Evolutionary conservation across 1,140 invertebrate genomes (phyloP).

Genomic region (Drosophila orena): DNA sequence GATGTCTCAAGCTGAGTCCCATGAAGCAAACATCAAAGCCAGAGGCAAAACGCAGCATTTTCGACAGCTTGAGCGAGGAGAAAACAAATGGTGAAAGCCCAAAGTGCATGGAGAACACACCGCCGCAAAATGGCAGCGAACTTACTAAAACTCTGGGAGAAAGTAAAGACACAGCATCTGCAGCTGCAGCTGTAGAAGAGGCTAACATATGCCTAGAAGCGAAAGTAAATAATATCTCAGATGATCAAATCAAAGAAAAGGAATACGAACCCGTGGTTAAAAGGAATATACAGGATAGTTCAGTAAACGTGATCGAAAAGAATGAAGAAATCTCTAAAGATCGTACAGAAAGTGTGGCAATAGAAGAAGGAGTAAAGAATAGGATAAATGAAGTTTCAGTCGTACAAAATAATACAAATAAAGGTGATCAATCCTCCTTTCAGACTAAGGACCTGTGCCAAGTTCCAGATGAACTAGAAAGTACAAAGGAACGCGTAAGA

Average conservation of each 20-base stretch:
- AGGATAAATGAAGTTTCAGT: conserved; percentile 1
- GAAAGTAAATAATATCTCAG: conserved; percentile 52
- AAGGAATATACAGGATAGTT: conserved; percentile 2
- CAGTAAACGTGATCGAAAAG: conserved; percentile 31
- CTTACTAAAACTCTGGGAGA: conserved; percentile 3
- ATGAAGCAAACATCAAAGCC: conserved; percentile 67
- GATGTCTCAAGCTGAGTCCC: conserved; percentile 82
- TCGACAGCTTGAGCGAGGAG: conserved; percentile 56
- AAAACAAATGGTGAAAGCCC: conserved; percentile 65
- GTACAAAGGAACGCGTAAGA: neutral
- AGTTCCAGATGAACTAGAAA: neutral
- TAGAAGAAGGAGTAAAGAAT: neutral
- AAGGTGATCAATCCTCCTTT: neutral
- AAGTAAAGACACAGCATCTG: neutral
- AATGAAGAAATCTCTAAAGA: neutral
- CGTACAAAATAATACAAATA: neutral
- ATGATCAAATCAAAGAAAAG: conserved; percentile 18
- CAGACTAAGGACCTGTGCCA: neutral
- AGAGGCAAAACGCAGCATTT: conserved; percentile 68
- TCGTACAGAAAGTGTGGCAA: neutral
- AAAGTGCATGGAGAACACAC: conserved; percentile 6
- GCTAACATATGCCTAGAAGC: neutral
- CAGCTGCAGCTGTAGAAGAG: conserved; percentile 13
- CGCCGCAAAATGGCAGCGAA: conserved; percentile 14
- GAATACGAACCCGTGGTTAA: conserved; percentile 1